Percentiles rank a stretch among this genome's conserved stretches.
These are phyloP conservation scores for Megalonaias nervosa DNA, from an alignment of 1,140 invertebrate genomes.

Conservation along the genomic window DNA sequence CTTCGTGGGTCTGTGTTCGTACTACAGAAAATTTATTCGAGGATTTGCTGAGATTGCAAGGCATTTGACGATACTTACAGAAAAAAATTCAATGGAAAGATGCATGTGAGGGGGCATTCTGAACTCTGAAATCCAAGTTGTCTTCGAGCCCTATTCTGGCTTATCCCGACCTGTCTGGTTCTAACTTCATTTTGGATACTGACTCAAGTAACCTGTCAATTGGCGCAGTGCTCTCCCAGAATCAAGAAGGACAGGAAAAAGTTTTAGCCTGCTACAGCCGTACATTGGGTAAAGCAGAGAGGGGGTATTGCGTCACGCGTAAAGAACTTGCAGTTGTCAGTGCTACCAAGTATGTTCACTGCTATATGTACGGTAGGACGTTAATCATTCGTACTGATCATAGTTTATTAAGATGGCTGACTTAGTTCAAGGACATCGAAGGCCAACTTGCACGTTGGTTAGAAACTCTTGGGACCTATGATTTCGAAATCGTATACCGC, in stretches of 20 bases:
- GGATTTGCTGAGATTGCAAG: too few species aligned
- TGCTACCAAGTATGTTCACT: constrained; percentile 21
- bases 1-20: too few species aligned
- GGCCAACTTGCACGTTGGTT: constrained; percentile 46
- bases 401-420: constrained; percentile 10
- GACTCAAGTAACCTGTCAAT: constrained; percentile 69
- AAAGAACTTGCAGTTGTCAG: constrained; percentile 35
- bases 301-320: constrained; percentile 17
- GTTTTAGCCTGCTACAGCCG: constrained; percentile 26
- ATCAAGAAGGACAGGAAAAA: constrained; percentile 39
- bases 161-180: too few species aligned
- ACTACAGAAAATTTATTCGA: too few species aligned
- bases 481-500: too few species aligned
- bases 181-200: constrained; percentile 67
- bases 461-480: too few species aligned
- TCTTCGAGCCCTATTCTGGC: too few species aligned
- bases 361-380: background rate
- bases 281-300: constrained; percentile 13
- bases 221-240: constrained; percentile 66
- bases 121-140: too few species aligned
- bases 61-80: too few species aligned
- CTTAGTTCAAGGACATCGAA: constrained; percentile 15
- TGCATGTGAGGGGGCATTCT: too few species aligned
- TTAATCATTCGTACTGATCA: constrained; percentile 18
- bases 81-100: too few species aligned